Percentiles rank a stretch among this genome's conserved stretches.
Evolutionary conservation across 2,888 invertebrate species (phyloP).

Genomic region (Eupithecia exiguata): DNA sequence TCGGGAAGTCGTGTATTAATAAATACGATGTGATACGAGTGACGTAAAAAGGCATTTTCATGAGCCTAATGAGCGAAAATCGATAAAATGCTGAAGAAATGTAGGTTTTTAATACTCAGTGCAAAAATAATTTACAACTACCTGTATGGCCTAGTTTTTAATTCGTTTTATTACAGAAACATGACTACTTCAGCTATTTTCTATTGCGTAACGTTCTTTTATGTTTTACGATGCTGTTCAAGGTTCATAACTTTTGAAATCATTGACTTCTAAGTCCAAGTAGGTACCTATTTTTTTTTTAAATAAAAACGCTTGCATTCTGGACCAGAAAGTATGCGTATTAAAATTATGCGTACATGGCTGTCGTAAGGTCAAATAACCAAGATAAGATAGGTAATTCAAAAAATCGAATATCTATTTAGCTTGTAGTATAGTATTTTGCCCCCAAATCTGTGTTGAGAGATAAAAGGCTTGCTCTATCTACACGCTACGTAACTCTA

Average conservation of each 20-base stretch:
- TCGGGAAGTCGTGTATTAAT: background rate
- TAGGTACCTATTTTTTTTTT: no score
- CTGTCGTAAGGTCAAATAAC: no score
- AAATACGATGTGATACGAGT: background rate
- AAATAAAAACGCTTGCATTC: no score
- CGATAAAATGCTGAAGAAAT: background rate
- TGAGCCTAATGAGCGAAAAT: background rate
- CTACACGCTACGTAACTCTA: slow-evolving; percentile 40
- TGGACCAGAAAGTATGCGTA: no score
- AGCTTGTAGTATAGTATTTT: no score
- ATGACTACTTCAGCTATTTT: slow-evolving; percentile 18
- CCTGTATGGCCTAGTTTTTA: slow-evolving; percentile 10
- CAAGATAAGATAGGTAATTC: no score
- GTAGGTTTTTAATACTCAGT: background rate
- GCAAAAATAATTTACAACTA: background rate
- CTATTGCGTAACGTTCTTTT: slow-evolving; percentile 39
- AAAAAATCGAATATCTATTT: no score
- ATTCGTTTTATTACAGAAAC: slow-evolving; percentile 15
- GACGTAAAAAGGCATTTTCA: background rate
- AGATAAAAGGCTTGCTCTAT: background rate
- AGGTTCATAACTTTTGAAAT: slow-evolving; percentile 29
- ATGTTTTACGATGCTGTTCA: slow-evolving; percentile 33
- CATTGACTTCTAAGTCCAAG: no score
- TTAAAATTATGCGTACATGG: no score
- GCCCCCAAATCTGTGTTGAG: no score